Base-by-base conservation (phyloP, 2,797 vertebrate species). In the Myotis vivesi region DNA sequence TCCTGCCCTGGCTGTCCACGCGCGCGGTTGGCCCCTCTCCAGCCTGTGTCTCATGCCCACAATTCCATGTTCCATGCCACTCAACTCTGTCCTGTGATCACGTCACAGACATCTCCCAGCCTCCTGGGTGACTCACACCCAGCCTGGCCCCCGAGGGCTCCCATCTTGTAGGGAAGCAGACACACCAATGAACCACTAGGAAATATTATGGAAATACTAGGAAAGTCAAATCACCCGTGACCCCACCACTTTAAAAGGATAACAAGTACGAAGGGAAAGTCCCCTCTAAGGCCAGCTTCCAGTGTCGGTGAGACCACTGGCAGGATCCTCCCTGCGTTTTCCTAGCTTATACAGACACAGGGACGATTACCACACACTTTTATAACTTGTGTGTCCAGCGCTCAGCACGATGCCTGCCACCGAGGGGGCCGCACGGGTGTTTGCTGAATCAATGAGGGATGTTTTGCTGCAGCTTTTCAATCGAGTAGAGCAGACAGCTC, bases 391-490 rank as follows among this genome's bases (percentile, higher is more conserved):
- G 38, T 23, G 33, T 80, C 72, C 62, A 5, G 13, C 17, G 8
- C 72, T 84, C 7, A 11, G 80, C 2, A 9, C 3, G 0, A 12
- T 72, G 53, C 49, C 11, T 55, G 91, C 87, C 57, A 20, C 81
- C 0, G 8, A 64, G 75, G 68, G 41, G 79, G 82, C 73, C 4
- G 0, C n/a, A 15, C 30, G 75, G 23, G 28, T 83, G 69, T 77
- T 95, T 73, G 69, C 51, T 22, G 71, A 71, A 90, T 94, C 96
- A 91, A 71, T 86, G 92, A 92, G 64, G 41, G 46, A 17, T 59
- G 73, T 71, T 95, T 68, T 62, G 69, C 73, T 25, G 85, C 44
- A 53, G 49, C 55, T 89, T 96, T 97, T 96, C 84, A 94, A 20
- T 94, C 83, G 84, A 75, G 41, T 64, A 79, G 76, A 69, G 49